Conservation (phyloP, 2,888 invertebrate genomes). For the Hirtodrosophila cameraria region DNA sequence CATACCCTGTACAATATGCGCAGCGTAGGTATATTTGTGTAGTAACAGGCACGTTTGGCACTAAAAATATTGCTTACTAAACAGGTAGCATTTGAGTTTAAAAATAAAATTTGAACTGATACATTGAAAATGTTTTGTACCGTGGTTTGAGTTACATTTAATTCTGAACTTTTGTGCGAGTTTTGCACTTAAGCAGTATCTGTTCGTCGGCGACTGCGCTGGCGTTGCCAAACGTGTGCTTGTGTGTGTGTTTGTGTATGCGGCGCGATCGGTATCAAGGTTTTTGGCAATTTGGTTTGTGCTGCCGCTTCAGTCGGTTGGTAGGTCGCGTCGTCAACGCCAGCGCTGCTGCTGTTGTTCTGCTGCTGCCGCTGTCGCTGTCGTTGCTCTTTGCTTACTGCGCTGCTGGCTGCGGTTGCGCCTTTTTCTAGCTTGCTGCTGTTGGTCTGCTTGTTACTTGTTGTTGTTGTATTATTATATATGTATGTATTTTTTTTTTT, state of each 20-base stretch:
- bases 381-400: slow-evolving; percentile 43
- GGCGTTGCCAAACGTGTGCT: neutral
- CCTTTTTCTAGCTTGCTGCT: slow-evolving; percentile 78
- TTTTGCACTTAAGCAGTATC: slow-evolving; percentile 29
- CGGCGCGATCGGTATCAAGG: slow-evolving; percentile 82
- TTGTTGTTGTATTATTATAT: slow-evolving; percentile 27
- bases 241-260: slow-evolving; percentile 46
- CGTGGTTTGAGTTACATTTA: no score
- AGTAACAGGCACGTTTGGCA: neutral
- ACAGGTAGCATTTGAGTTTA: no score
- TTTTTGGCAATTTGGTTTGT: slow-evolving; percentile 83
- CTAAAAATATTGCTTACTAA: neutral
- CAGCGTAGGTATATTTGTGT: slow-evolving; percentile 3
- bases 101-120: no score
- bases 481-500: slow-evolving; percentile 40
- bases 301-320: slow-evolving; percentile 79
- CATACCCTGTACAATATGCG: slow-evolving; percentile 22
- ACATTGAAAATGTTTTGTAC: no score
- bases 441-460: slow-evolving; percentile 39
- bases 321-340: slow-evolving; percentile 77
- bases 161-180: no score
- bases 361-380: slow-evolving; percentile 47
- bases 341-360: slow-evolving; percentile 55
- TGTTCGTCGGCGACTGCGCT: slow-evolving; percentile 14
- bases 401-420: slow-evolving; percentile 66